Percentiles rank a stretch among this genome's conserved stretches.
These are phyloP conservation scores for Neomonachus schauinslandi DNA, from an alignment of 2,113 vertebrate species.

Conservation along the genomic window DNA sequence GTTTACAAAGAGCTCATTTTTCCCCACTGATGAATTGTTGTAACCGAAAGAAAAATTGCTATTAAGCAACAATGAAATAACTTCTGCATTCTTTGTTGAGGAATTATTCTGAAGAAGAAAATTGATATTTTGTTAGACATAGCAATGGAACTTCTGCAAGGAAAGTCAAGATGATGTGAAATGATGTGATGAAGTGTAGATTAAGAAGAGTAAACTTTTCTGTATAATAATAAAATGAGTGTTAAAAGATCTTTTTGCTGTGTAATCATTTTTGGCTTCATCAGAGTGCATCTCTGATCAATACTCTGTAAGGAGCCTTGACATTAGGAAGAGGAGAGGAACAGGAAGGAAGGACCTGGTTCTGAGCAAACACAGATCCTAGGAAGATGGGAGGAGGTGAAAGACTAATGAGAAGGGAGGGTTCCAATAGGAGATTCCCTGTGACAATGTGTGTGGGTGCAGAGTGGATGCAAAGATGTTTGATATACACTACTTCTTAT, in stretches of 20 bases:
- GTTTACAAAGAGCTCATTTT: conserved; percentile 6
- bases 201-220: conserved; percentile 34
- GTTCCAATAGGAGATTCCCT: neutral
- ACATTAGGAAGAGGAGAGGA: neutral
- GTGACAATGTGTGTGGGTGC: neutral
- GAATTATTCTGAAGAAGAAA: conserved; percentile 48
- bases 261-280: neutral
- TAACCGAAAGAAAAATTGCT: neutral
- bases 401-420: neutral
- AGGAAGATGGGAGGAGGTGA: neutral
- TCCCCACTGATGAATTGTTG: neutral
- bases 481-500: neutral
- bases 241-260: neutral
- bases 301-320: neutral
- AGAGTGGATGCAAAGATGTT: neutral
- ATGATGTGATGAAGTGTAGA: neutral
- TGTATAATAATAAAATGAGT: neutral
- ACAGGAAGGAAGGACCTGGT: neutral
- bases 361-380: neutral
- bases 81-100: neutral
- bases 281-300: neutral
- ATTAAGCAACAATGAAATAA: neutral
- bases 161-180: conserved; percentile 5
- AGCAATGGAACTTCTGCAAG: neutral
- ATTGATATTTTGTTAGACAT: neutral